These are phyloP conservation scores for Tanypteryx hageni DNA, from an alignment of 2,888 invertebrate species.

Conservation along the genomic window DNA sequence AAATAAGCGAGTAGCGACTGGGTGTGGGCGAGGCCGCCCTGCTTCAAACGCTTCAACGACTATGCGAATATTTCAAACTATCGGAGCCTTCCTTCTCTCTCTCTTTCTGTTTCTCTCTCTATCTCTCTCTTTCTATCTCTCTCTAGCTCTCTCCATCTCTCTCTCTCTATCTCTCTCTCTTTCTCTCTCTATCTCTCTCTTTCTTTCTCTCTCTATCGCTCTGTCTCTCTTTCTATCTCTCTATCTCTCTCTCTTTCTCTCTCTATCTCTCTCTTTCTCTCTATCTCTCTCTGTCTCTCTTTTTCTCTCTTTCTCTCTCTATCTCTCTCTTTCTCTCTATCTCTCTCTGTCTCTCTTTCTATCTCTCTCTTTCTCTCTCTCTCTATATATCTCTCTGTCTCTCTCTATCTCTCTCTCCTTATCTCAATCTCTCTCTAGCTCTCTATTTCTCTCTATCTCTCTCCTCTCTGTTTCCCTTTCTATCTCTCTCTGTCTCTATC, in stretches of 20 bases:
- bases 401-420: no score
- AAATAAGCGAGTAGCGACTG: no score
- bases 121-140: not conserved
- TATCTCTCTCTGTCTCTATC: no score
- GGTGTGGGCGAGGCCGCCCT: no score
- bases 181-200: not conserved
- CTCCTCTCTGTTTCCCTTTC: not conserved
- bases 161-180: not conserved
- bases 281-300: not conserved
- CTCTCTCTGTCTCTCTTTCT: not conserved
- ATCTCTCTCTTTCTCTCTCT: no score
- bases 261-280: no score
- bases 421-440: not conserved
- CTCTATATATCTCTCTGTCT: not conserved
- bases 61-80: no score
- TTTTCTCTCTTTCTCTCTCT: not conserved
- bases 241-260: no score
- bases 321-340: not conserved
- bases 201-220: not conserved
- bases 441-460: not conserved
- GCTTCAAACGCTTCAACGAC: no score
- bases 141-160: not conserved
- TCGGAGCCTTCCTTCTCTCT: not conserved
- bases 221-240: not conserved
- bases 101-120: not conserved